Conservation (phyloP, 2,888 invertebrate species). For the Eueremaeus valkanovi region DNA sequence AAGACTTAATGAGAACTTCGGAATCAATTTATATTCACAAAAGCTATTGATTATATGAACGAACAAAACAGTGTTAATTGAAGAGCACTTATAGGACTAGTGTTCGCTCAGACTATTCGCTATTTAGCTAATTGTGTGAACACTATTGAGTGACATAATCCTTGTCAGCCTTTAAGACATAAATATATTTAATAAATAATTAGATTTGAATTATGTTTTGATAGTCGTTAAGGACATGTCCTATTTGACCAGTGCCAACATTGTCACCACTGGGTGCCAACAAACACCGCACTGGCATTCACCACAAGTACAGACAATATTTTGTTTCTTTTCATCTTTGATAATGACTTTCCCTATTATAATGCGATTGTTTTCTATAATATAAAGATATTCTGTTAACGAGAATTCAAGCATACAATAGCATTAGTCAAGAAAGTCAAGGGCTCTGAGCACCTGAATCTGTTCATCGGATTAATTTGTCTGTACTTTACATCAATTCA, state of each 20-base stretch:
- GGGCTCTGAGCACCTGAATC: too few relatives aligned
- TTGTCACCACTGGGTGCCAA: background rate
- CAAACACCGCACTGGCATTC: background rate
- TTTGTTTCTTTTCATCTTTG: background rate
- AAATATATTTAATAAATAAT: background rate
- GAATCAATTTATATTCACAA: background rate
- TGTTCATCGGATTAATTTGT: too few relatives aligned
- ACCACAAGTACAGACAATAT: background rate
- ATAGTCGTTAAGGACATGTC: conserved; percentile 18
- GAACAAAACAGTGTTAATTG: too few relatives aligned
- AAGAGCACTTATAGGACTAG: too few relatives aligned
- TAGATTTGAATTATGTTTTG: background rate
- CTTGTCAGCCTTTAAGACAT: background rate
- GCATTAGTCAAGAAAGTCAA: too few relatives aligned
- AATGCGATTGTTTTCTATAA: too few relatives aligned
- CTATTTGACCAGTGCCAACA: conserved; percentile 17
- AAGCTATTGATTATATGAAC: background rate
- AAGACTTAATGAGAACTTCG: background rate
- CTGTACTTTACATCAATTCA: too few relatives aligned
- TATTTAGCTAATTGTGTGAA: background rate
- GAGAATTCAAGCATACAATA: too few relatives aligned
- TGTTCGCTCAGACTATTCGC: too few relatives aligned
- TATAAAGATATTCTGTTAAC: too few relatives aligned
- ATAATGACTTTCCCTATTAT: background rate
- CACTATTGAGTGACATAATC: background rate